phyloP scores from a whole-genome alignment of 2,113 vertebrate species.

The Paracanthobrama guichenoti region DNA sequence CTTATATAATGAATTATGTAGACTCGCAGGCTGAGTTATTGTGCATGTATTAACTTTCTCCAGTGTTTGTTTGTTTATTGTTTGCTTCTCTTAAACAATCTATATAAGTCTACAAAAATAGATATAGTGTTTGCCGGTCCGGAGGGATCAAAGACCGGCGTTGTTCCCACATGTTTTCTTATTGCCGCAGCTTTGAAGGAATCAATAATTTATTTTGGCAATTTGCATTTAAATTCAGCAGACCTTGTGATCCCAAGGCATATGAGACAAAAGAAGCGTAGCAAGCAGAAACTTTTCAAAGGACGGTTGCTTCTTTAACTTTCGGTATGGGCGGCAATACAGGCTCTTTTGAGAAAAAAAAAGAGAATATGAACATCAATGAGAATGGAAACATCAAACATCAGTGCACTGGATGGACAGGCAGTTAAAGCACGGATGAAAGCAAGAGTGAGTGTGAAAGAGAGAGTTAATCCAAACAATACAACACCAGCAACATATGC shows the following conservation, averaged over 20 bases:
- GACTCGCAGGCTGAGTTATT: not conserved
- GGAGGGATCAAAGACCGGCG: not conserved
- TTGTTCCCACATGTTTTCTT: constrained; percentile 25
- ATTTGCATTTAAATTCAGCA: constrained; percentile 47
- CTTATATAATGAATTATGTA: not conserved
- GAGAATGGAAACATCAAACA: constrained; percentile 33
- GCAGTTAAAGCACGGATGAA: not conserved
- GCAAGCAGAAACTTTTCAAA: constrained; percentile 39
- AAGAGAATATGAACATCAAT: constrained; percentile 38
- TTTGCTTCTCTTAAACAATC: not conserved
- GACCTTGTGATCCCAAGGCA: constrained; percentile 29
- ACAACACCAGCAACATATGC: not conserved
- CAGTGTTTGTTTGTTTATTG: not conserved
- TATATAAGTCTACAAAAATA: not conserved
- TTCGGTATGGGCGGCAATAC: not conserved
- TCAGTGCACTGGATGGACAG: not conserved
- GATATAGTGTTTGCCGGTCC: not conserved
- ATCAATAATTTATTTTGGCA: constrained; percentile 43
- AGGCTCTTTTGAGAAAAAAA: not conserved
- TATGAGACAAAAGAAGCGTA: constrained; percentile 12
- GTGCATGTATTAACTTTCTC: not conserved
- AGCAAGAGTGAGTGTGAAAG: not conserved
- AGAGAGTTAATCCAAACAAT: not conserved
- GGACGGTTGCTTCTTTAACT: constrained; percentile 31
- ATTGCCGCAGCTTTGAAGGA: constrained; percentile 26